Conservation (phyloP, 2,797 vertebrate genomes). For the Scarus forsteni region DNA sequence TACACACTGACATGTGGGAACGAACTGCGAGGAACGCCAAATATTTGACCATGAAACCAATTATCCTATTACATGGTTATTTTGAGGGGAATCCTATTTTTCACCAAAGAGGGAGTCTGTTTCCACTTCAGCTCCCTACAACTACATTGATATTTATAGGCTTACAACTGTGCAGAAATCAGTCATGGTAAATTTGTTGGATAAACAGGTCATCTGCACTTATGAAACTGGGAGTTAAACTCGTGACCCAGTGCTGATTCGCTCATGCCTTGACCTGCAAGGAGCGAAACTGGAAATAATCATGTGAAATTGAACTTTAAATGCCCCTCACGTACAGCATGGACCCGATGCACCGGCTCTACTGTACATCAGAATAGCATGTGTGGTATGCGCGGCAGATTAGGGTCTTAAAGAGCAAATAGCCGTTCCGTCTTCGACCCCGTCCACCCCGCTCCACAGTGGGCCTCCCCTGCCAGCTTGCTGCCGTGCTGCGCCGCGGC, state of each 20-base stretch:
- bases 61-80: not conserved
- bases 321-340: not conserved
- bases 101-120: too few species aligned
- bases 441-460: conserved; percentile 31
- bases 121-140: too few species aligned
- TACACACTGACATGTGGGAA: conserved; percentile 3
- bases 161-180: not conserved
- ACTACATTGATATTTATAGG: too few species aligned
- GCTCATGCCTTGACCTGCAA: conserved; percentile 11
- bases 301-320: conserved; percentile 11
- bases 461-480: conserved; percentile 63
- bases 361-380: conserved; percentile 10
- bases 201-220: conserved; percentile 3
- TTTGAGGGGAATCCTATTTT: too few species aligned
- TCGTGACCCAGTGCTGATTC: conserved; percentile 6
- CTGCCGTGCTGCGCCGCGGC: conserved; percentile 31
- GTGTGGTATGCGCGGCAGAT: conserved; percentile 37
- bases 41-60: not conserved
- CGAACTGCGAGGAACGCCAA: not conserved
- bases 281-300: conserved; percentile 12
- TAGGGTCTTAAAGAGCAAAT: conserved; percentile 32
- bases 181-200: not conserved
- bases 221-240: not conserved
- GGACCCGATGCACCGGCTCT: conserved; percentile 8
- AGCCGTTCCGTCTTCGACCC: conserved; percentile 43